A percentile compares a stretch with the other conserved stretches of the same genome.
phyloP scores from a whole-genome alignment of 2,113 vertebrate species.

The Dicaeum eximium region DNA sequence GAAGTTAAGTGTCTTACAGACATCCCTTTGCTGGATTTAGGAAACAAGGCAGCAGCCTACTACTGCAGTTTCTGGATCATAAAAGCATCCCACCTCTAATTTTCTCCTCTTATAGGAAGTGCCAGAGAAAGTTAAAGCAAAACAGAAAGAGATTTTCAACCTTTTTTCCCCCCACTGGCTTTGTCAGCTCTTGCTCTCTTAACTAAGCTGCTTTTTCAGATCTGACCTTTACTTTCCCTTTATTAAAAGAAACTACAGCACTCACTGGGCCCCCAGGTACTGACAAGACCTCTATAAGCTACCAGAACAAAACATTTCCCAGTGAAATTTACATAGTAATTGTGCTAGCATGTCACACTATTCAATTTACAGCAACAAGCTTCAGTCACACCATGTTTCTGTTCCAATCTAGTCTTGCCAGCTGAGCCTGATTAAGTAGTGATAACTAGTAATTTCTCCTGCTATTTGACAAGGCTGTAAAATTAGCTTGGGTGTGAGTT shows the following conservation, averaged over 20 bases:
- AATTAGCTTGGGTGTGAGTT: slow-evolving; percentile 35
- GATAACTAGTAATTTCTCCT: slow-evolving; percentile 69
- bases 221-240: slow-evolving; percentile 29
- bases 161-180: background rate
- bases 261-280: slow-evolving; percentile 33
- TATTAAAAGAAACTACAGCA: slow-evolving; percentile 34
- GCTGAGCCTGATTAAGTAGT: slow-evolving; percentile 57
- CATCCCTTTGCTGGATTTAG: background rate
- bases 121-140: background rate
- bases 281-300: slow-evolving; percentile 31
- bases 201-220: slow-evolving; percentile 1
- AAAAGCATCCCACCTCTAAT: background rate
- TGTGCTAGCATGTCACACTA: slow-evolving; percentile 62
- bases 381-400: slow-evolving; percentile 56
- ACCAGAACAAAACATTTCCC: slow-evolving; percentile 46
- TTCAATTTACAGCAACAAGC: slow-evolving; percentile 63
- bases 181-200: background rate
- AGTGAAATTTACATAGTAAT: slow-evolving; percentile 73
- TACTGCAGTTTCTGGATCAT: background rate
- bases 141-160: background rate
- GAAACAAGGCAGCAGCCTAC: background rate
- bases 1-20: background rate
- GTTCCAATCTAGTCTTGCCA: slow-evolving; percentile 63
- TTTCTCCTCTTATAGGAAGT: background rate
- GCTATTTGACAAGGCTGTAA: slow-evolving; percentile 60